Conservation (phyloP, 2,888 invertebrate genomes). For the Dynastes hyllus region DNA sequence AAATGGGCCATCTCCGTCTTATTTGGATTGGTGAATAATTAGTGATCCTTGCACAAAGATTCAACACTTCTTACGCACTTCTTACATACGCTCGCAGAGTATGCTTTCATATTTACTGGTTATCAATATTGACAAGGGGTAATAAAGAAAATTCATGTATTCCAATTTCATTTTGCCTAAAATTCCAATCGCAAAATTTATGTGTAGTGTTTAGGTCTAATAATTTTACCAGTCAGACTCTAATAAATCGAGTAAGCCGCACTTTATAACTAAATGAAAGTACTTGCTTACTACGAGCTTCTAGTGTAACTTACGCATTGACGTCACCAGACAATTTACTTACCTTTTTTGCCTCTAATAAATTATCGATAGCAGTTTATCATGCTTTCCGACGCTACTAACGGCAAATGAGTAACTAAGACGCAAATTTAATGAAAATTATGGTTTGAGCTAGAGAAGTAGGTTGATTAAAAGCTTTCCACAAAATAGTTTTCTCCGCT, state of each 20-base stretch:
- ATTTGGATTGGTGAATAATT: too few species aligned
- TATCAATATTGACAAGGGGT: too few species aligned
- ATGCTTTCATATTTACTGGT: too few species aligned
- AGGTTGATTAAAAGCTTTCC: constrained; percentile 17
- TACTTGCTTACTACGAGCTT: not conserved
- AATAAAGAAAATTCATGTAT: too few species aligned
- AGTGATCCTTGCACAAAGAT: too few species aligned
- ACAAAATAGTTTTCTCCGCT: constrained; percentile 14
- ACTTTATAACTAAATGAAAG: not conserved
- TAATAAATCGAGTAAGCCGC: not conserved
- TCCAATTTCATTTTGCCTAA: too few species aligned
- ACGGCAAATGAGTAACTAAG: not conserved
- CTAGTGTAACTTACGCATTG: not conserved
- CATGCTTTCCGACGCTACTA: constrained; percentile 1
- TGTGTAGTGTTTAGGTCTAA: too few species aligned
- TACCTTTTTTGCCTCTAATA: constrained; percentile 2
- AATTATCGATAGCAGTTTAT: constrained; percentile 21
- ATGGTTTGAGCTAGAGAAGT: not conserved
- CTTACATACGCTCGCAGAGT: too few species aligned
- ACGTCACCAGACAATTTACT: constrained; percentile 3
- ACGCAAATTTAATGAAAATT: constrained; percentile 11
- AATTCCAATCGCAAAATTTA: too few species aligned
- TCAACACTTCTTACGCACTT: too few species aligned
- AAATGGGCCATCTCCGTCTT: too few species aligned
- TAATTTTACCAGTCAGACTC: too few species aligned